Evolutionary conservation across 2,888 invertebrate genomes (phyloP), one percentile per base, ranked within the genome.

Genomic region (Dasypolia templi): DNA sequence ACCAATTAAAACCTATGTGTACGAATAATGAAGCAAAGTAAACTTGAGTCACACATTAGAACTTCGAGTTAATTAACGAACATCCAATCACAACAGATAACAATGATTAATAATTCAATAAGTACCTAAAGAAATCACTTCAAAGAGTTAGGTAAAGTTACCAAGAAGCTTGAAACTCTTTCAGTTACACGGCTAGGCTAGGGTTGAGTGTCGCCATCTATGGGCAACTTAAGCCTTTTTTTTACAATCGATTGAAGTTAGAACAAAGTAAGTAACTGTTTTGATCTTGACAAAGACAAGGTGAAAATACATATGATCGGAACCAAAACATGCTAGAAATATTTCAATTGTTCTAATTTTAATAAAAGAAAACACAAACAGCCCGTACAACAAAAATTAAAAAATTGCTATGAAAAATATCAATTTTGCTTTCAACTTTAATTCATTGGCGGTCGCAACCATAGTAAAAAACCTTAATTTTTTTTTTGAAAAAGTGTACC

Each of bases 171-270:
- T 44, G 19, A 17, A 61, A 59, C 58, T 32, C 32, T 46, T 56
- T 59, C 22, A 42, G 12, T 53, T 29, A 53, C 6, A 32, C 17
- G 3, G n/a, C 19, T 9, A 22, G 14, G 5, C n/a, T 22, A 22
- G 22, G 5, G 64, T n/a, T 32, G 56, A 35, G 44, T 17, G 56
- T n/a, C 62, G 66, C 64, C 72, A 78, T 64, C 77, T 71, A 56
- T 62, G 32, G 49, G 14, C 17, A 9, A 44, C 19, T 19, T 26
- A 17, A 14, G 39, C 22, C 22, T 14, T 46, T 32, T n/a, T 49
- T 9, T 49, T 56, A 14, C 32, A 59, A 75, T 55, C 12, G 32
- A 75, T 62, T 49, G 2, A 64, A 32, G 22, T 75, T 62, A 12
- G 0, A 26, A 44, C 42, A 39, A 51, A 35, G 44, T 35, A 49